Percentiles rank a stretch among this genome's conserved stretches.
Conservation (phyloP, 1,140 invertebrate species). For the Drosophila willistoni region DNA sequence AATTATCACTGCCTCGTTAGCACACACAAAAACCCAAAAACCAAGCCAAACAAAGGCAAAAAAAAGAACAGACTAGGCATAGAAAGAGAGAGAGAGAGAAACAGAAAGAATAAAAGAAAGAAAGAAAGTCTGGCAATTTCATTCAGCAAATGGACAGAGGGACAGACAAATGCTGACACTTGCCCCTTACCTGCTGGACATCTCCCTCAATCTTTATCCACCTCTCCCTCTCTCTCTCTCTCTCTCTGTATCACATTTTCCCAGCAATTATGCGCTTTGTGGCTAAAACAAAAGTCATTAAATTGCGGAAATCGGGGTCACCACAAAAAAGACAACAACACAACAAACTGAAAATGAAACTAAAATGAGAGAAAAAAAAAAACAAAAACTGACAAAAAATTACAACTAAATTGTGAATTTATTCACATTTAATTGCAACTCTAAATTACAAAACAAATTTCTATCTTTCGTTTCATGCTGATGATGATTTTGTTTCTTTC, state of each 20-base stretch:
- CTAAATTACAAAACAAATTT: conserved; percentile 75
- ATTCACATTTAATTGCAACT: conserved; percentile 77
- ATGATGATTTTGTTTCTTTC: conserved; percentile 44
- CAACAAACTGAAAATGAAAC: conserved; percentile 30
- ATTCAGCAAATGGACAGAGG: conserved; percentile 40
- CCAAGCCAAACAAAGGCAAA: conserved; percentile 45
- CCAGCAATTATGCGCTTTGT: conserved; percentile 73
- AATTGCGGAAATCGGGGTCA: conserved; percentile 79
- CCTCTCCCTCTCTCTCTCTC: neutral
- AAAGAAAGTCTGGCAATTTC: conserved; percentile 66
- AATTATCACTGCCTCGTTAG: conserved; percentile 77
- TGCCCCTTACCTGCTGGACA: conserved; percentile 21
- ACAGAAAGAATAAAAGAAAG: conserved; percentile 18
- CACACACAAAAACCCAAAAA: conserved; percentile 51
- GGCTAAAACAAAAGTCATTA: conserved; percentile 76
- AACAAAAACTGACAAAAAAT: conserved; percentile 44
- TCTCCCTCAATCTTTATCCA: conserved; percentile 13
- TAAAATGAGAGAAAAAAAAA: conserved; percentile 41
- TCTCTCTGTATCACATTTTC: conserved; percentile 46
- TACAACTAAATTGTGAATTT: conserved; percentile 78
- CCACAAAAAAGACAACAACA: conserved; percentile 49
- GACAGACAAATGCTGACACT: conserved; percentile 41
- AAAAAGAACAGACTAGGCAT: conserved; percentile 28
- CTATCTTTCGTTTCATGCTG: conserved; percentile 36
- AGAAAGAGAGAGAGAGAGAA: neutral